phyloP scores from a whole-genome alignment of 1,140 invertebrate genomes.

The Chlorops oryzae region DNA sequence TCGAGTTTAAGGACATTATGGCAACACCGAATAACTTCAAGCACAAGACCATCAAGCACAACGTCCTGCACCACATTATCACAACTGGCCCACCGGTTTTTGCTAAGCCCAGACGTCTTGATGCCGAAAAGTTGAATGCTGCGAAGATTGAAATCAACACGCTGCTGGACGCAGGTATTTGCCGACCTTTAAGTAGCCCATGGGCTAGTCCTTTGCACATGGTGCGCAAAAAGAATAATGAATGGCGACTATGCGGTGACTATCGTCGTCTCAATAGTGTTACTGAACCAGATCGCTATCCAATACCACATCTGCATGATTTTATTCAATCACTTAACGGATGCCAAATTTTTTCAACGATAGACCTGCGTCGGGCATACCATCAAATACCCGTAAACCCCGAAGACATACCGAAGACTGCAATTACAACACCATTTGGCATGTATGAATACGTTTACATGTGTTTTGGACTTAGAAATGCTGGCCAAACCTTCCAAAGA shows the following conservation, averaged over 20 bases:
- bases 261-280: slow-evolving; percentile 46
- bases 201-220: slow-evolving; percentile 50
- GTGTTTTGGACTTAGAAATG: slow-evolving; percentile 43
- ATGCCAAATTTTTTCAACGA: too few relatives aligned
- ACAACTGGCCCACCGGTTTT: slow-evolving; percentile 32
- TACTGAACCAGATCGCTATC: slow-evolving; percentile 8
- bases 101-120: slow-evolving; percentile 32
- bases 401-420: slow-evolving; percentile 40
- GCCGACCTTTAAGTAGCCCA: slow-evolving; percentile 37
- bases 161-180: slow-evolving; percentile 27
- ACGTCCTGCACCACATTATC: slow-evolving; percentile 12
- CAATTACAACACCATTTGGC: slow-evolving; percentile 40
- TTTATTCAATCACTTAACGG: background rate
- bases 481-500: slow-evolving; percentile 48
- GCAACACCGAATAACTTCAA: too few relatives aligned
- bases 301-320: slow-evolving; percentile 3
- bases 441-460: slow-evolving; percentile 46
- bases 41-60: too few relatives aligned
- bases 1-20: too few relatives aligned
- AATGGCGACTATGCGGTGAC: slow-evolving; percentile 46
- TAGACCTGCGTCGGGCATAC: slow-evolving; percentile 41
- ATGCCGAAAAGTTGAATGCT: slow-evolving; percentile 27
- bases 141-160: slow-evolving; percentile 24
- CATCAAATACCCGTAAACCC: slow-evolving; percentile 45
- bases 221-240: slow-evolving; percentile 32